Conservation (phyloP, 2,113 vertebrate genomes). For the Chitala chitala region DNA sequence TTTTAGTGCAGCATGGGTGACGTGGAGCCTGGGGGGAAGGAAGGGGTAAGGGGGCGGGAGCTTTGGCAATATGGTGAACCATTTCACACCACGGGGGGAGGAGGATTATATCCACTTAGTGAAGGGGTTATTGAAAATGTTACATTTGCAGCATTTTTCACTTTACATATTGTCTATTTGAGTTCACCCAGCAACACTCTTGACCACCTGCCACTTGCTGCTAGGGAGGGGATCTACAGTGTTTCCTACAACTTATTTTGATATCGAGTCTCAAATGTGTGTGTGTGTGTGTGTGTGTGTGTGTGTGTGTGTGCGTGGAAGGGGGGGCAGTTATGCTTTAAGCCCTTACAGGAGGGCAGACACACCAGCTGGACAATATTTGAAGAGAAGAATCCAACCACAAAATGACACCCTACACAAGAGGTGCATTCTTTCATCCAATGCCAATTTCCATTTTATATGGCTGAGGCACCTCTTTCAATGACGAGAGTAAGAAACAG, state of each 20-base stretch:
- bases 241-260: too few relatives aligned
- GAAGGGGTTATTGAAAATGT: slow-evolving; percentile 69
- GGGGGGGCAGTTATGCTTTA: too few relatives aligned
- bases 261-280: too few relatives aligned
- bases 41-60: neutral
- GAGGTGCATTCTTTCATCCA: slow-evolving; percentile 55
- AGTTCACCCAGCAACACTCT: slow-evolving; percentile 38
- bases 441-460: slow-evolving; percentile 51
- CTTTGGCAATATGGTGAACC: slow-evolving; percentile 40
- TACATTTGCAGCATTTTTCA: slow-evolving; percentile 62
- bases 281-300: too few relatives aligned
- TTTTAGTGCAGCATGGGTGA: neutral
- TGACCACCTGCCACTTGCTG: neutral
- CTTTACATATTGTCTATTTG: slow-evolving; percentile 48
- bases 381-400: slow-evolving; percentile 23
- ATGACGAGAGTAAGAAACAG: slow-evolving; percentile 38
- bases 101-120: slow-evolving; percentile 61
- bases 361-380: slow-evolving; percentile 28
- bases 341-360: slow-evolving; percentile 23
- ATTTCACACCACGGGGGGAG: slow-evolving; percentile 42
- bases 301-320: too few relatives aligned
- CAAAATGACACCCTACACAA: slow-evolving; percentile 63
- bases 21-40: neutral
- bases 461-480: slow-evolving; percentile 48
- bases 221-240: neutral